phyloP scores from a whole-genome alignment of 2,113 vertebrate species.

The Chauna torquata region DNA sequence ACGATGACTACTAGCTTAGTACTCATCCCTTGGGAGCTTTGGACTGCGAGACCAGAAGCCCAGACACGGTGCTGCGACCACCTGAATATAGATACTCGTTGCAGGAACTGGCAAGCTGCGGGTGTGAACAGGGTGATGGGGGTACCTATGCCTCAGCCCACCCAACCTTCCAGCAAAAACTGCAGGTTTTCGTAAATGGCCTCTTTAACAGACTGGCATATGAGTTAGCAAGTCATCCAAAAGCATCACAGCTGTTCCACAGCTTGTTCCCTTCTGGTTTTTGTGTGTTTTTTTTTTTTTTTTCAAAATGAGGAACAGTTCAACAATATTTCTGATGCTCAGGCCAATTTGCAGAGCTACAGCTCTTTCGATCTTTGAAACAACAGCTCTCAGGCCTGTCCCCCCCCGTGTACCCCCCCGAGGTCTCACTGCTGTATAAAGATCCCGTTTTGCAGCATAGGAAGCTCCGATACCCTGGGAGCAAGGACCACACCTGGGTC shows the following conservation, averaged over 20 bases:
- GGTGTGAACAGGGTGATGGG: neutral
- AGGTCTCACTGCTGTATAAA: neutral
- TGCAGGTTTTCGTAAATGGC: slow-evolving; percentile 18
- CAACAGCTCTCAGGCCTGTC: neutral
- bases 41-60: neutral
- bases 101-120: neutral
- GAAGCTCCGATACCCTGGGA: fast-evolving
- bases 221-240: neutral
- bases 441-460: fast-evolving
- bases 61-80: neutral
- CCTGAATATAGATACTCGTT: neutral
- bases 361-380: neutral
- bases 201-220: neutral
- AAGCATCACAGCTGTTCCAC: slow-evolving; percentile 22
- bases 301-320: neutral
- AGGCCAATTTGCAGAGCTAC: neutral
- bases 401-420: too few species aligned
- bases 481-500: fast-evolving
- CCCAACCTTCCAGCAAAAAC: slow-evolving; percentile 12
- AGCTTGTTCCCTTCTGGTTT: neutral
- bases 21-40: neutral
- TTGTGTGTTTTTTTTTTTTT: neutral
- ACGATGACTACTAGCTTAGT: neutral
- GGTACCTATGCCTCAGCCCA: neutral
- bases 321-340: neutral